These are phyloP conservation scores for Tenthredo amoena DNA, from an alignment of 2,888 invertebrate species.

Conservation along the genomic window DNA sequence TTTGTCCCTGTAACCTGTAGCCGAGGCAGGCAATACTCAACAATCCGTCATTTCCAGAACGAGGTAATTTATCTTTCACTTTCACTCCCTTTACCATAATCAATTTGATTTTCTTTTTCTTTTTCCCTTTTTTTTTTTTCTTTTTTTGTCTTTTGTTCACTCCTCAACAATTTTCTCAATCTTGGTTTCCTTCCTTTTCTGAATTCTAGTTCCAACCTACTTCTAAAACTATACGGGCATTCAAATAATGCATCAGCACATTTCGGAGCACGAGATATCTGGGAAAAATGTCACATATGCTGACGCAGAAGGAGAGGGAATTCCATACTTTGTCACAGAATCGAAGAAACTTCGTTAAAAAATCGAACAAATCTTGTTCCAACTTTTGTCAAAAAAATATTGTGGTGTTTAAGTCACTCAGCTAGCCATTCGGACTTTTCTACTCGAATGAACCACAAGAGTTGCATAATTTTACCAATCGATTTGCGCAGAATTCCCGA, in stretches of 20 bases:
- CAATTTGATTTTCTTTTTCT: not conserved
- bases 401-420: not conserved
- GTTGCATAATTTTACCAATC: not conserved
- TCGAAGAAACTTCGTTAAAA: not conserved
- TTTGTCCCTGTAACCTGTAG: slow-evolving; percentile 14
- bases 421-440: not conserved
- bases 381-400: not conserved
- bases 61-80: slow-evolving; percentile 9
- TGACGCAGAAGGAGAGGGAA: not conserved
- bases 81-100: not conserved
- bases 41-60: slow-evolving; percentile 12
- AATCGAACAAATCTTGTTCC: not conserved
- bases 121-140: not conserved
- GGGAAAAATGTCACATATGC: not conserved
- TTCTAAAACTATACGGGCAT: not conserved
- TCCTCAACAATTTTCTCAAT: not conserved
- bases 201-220: not conserved
- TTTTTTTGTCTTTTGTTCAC: too few relatives aligned
- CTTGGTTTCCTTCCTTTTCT: too few relatives aligned
- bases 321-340: not conserved
- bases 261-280: not conserved
- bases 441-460: not conserved
- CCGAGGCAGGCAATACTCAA: not conserved
- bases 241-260: not conserved
- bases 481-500: not conserved